Evolutionary conservation across 2,797 vertebrate species (phyloP).

Genomic region (Sebastes minor): DNA sequence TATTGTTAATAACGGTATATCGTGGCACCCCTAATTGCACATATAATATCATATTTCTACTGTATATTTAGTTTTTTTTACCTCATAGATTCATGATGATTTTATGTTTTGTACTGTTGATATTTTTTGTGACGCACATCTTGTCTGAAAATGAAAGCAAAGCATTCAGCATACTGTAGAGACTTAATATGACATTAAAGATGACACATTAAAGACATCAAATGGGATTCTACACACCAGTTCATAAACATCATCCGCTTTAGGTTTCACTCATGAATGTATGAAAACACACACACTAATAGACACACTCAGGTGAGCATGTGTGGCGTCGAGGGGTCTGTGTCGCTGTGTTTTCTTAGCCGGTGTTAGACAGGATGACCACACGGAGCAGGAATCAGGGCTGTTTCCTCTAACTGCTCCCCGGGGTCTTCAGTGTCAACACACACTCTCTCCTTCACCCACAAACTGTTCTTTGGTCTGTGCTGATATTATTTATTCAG

Average conservation of each 20-base stretch:
- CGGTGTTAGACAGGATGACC: conserved; percentile 59
- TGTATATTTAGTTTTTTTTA: not conserved
- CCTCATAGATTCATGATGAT: not conserved
- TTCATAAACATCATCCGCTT: not conserved
- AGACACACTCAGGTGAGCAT: conserved; percentile 37
- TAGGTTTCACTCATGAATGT: not conserved
- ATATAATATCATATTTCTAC: not conserved
- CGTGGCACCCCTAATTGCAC: not conserved
- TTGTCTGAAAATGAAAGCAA: not conserved
- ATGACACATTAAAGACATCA: not conserved
- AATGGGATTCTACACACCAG: not conserved
- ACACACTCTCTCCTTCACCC: conserved; percentile 9
- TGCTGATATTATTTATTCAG: not conserved
- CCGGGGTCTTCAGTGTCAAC: conserved; percentile 38
- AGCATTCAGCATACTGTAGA: not conserved
- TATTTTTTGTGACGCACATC: not conserved
- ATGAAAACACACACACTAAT: not conserved
- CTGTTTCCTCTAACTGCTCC: conserved; percentile 64
- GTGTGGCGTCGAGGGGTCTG: not conserved
- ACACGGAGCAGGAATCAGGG: conserved; percentile 53
- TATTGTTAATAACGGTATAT: not conserved
- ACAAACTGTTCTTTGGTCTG: not conserved
- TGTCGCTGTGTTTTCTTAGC: conserved; percentile 62
- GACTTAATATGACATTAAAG: not conserved
- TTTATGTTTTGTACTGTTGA: not conserved